phyloP scores from a whole-genome alignment of 1,140 invertebrate genomes.

The Amyelois transitella region DNA sequence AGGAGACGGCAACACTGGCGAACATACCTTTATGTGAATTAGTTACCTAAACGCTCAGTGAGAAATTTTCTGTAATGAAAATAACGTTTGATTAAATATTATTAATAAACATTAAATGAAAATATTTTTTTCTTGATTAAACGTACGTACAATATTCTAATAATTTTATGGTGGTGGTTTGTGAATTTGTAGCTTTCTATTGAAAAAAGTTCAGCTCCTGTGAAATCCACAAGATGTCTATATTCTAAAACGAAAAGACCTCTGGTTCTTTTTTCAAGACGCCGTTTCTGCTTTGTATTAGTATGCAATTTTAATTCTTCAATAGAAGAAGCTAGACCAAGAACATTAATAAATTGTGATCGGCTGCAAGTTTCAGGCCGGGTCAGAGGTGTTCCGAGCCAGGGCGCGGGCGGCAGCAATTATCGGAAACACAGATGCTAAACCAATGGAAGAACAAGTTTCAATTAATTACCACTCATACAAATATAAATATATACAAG shows the following conservation, averaged over 20 bases:
- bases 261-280: background rate
- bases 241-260: background rate
- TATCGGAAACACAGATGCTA: slow-evolving; percentile 35
- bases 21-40: slow-evolving; percentile 26
- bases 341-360: slow-evolving; percentile 65
- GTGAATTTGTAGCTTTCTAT: no score
- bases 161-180: no score
- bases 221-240: no score
- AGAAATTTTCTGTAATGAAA: no score
- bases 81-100: no score
- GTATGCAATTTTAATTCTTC: slow-evolving; percentile 10
- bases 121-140: no score
- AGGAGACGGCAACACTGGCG: slow-evolving; percentile 11
- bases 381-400: slow-evolving; percentile 62
- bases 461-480: no score
- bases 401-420: slow-evolving; percentile 56
- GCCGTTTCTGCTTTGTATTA: background rate
- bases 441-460: background rate
- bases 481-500: no score
- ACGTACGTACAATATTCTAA: no score
- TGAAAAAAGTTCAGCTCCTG: no score
- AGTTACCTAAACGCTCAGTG: no score
- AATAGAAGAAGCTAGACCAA: background rate
- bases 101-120: no score
- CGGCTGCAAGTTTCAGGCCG: slow-evolving; percentile 70